Evolutionary conservation across 2,113 vertebrate genomes (phyloP).

Genomic region (Forbesichthys papilliferus): DNA sequence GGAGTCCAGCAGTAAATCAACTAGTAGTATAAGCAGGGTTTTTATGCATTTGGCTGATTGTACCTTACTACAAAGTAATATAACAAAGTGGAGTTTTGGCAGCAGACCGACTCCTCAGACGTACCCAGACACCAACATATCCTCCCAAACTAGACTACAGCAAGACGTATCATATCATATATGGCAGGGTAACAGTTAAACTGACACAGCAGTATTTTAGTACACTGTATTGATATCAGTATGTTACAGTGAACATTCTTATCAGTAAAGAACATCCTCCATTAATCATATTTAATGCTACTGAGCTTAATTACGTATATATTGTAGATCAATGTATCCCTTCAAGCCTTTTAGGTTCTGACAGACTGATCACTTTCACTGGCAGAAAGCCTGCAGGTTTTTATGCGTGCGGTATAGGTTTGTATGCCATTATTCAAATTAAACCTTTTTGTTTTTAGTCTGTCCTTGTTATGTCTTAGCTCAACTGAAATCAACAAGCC

Average conservation of each 20-base stretch:
- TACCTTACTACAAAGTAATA: constrained; percentile 53
- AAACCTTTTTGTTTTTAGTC: too few relatives aligned
- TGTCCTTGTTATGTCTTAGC: too few relatives aligned
- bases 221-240: constrained; percentile 1
- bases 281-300: constrained; percentile 16
- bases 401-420: neutral
- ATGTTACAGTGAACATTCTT: constrained; percentile 2
- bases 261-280: neutral
- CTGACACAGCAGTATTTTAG: constrained; percentile 22
- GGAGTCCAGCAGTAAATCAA: constrained; percentile 49
- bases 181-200: constrained; percentile 27
- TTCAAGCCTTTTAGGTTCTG: neutral
- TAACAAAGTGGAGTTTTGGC: constrained; percentile 60
- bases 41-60: constrained; percentile 28
- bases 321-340: neutral
- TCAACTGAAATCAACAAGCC: too few relatives aligned
- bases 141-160: constrained; percentile 48
- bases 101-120: constrained; percentile 29
- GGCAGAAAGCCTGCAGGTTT: neutral
- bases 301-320: neutral
- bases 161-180: constrained; percentile 20
- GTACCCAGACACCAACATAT: constrained; percentile 44
- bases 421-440: neutral
- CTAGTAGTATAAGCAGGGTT: constrained; percentile 38
- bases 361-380: neutral